Evolutionary conservation across 2,888 invertebrate species (phyloP), one percentile per base, ranked within the genome.

Genomic region (Troides aeacus): DNA sequence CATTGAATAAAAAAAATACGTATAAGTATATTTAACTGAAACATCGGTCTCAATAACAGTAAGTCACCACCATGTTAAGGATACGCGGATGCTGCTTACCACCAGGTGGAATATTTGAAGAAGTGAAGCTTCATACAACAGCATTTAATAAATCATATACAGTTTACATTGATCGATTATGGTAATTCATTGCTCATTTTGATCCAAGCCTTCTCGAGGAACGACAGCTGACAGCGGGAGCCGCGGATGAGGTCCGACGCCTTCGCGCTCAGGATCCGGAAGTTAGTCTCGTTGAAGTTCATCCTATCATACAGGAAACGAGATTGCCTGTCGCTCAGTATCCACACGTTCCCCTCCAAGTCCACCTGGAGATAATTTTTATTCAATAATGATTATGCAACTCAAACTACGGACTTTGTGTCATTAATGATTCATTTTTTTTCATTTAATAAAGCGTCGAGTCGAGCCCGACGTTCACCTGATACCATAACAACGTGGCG

Each of bases 281-380:
- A 97, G 86, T 97, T 97, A 3, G 94, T 87, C 69, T 95, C 94
- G 3, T 93, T 88, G 63, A 93, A 93, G 80, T 96, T 93, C 77
- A 96, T 87, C n/a, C 86, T 84, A 62, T 91, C 88, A 81, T 95
- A 94, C 24, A 96, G 87, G 81, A 96, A 97, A 2, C 93, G 89
- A 0, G 97, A 95, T 94, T 97, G 95, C 70, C 94, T 93, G 82
- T 97, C 95, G 12, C 96, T 96, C 8, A 97, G 88, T 2, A 96
- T 94, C 96, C 96, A 97, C 0, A 96, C 77, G 60, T 94, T 92
- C 62, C 94, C 94, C 18, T 94, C 93, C 0, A 81, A 77, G 74
- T 95, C 95, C 63, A 94, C 89, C 95, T 94, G 76, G 30, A 50
- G 30, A 30, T 30, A 4, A 3, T 30, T 30, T 30, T 21, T 21